Evolutionary conservation across 2,113 vertebrate species (phyloP).

Genomic region (Romanogobio albipinnatus): DNA sequence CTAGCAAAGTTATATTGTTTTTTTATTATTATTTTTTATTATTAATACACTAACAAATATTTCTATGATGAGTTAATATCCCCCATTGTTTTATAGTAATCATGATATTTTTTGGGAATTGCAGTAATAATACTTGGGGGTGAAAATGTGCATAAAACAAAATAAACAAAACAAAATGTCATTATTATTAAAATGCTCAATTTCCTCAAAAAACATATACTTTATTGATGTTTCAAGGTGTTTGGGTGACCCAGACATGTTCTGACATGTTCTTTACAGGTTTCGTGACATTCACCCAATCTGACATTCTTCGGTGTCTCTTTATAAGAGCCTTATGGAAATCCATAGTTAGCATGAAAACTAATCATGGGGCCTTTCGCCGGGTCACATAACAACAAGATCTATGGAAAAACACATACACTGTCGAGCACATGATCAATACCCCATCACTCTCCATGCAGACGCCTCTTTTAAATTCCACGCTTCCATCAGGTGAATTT

Average conservation of each 20-base stretch:
- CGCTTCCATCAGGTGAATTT: constrained; percentile 63
- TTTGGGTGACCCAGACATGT: neutral
- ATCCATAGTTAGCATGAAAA: constrained; percentile 4
- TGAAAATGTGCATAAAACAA: too few relatives aligned
- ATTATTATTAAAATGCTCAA: neutral
- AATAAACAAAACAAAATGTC: too few relatives aligned
- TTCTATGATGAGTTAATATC: too few relatives aligned
- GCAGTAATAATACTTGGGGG: too few relatives aligned
- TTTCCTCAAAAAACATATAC: neutral
- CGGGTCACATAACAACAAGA: neutral
- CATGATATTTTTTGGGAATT: too few relatives aligned
- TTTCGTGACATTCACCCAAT: neutral
- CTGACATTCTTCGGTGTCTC: neutral
- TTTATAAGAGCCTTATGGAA: neutral
- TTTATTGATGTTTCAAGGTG: neutral
- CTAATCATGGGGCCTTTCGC: neutral
- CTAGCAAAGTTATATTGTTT: too few relatives aligned
- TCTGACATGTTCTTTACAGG: neutral
- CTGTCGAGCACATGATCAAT: constrained; percentile 63
- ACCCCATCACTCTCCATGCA: constrained; percentile 63
- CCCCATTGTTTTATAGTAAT: too few relatives aligned
- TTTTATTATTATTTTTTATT: too few relatives aligned
- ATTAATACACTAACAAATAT: too few relatives aligned
- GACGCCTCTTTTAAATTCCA: constrained; percentile 59
- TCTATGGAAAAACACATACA: constrained; percentile 30